Conservation (phyloP, 1,140 invertebrate genomes). For the Dufourea novaeangliae region DNA sequence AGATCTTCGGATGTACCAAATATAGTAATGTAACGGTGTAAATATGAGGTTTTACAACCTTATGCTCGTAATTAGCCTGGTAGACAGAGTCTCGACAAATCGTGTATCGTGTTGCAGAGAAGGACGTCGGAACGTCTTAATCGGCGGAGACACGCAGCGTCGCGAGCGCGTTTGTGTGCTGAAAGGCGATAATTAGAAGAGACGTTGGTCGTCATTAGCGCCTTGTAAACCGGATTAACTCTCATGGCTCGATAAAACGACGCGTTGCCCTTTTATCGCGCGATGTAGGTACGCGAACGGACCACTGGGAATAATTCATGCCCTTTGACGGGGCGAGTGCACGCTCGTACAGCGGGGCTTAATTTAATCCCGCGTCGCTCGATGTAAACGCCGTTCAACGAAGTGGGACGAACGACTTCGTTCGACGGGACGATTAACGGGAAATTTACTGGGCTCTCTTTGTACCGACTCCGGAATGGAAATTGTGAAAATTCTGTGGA, state of each 20-base stretch:
- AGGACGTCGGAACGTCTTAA: slow-evolving; percentile 2
- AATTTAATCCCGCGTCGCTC: background rate
- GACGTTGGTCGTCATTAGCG: slow-evolving; percentile 25
- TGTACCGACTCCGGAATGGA: background rate
- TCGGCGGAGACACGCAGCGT: slow-evolving; percentile 24
- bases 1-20: too few species aligned
- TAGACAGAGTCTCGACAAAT: too few species aligned
- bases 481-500: background rate
- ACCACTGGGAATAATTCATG: slow-evolving; percentile 19
- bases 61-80: too few species aligned
- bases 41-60: too few species aligned
- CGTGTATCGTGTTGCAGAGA: too few species aligned
- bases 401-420: too few species aligned
- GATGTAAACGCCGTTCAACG: background rate
- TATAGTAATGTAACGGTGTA: too few species aligned
- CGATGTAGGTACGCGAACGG: background rate
- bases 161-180: too few species aligned
- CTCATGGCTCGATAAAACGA: slow-evolving; percentile 23
- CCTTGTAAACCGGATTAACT: slow-evolving; percentile 18
- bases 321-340: slow-evolving; percentile 13
- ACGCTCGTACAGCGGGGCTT: background rate
- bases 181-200: slow-evolving; percentile 27
- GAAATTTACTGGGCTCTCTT: background rate
- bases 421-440: background rate
- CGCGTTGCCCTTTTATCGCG: slow-evolving; percentile 29